Conservation (phyloP, 2,113 vertebrate species). For the Lathamus discolor region DNA sequence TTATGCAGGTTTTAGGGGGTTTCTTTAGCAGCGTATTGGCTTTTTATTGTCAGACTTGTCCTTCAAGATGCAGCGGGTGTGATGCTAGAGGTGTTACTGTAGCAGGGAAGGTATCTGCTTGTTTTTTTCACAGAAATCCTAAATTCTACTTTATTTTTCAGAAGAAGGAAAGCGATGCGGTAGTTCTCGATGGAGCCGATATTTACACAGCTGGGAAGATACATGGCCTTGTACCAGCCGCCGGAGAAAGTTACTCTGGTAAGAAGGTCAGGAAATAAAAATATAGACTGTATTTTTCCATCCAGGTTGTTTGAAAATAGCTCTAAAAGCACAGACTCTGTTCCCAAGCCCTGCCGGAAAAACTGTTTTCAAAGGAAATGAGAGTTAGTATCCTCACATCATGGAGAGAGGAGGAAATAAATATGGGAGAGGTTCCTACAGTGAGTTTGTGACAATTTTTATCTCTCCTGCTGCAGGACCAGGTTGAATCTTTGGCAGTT, state of each 20-base stretch:
- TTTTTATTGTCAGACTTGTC: background rate
- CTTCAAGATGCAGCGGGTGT: slow-evolving; percentile 59
- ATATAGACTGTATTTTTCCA: background rate
- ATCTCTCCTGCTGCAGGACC: background rate
- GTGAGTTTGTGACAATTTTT: background rate
- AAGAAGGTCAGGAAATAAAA: slow-evolving; percentile 35
- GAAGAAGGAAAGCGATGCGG: slow-evolving; percentile 82
- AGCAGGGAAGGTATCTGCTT: background rate
- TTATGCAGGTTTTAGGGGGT: background rate
- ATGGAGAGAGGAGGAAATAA: background rate
- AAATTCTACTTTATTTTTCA: slow-evolving; percentile 49
- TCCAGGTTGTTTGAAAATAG: background rate
- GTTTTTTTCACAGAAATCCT: background rate
- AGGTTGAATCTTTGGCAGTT: background rate
- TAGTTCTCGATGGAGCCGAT: slow-evolving; percentile 86
- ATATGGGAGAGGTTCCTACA: background rate
- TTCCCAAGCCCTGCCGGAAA: background rate
- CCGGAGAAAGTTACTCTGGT: slow-evolving; percentile 89
- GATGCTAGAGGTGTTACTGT: background rate
- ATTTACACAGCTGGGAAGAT: slow-evolving; percentile 89
- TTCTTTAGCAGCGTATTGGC: background rate
- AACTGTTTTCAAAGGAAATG: slow-evolving; percentile 14
- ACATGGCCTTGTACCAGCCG: slow-evolving; percentile 86
- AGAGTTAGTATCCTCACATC: background rate
- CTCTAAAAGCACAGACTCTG: background rate